Percentiles rank a stretch among this genome's conserved stretches.
Conservation (phyloP, 2,888 invertebrate species). For the Apantesis nais region DNA sequence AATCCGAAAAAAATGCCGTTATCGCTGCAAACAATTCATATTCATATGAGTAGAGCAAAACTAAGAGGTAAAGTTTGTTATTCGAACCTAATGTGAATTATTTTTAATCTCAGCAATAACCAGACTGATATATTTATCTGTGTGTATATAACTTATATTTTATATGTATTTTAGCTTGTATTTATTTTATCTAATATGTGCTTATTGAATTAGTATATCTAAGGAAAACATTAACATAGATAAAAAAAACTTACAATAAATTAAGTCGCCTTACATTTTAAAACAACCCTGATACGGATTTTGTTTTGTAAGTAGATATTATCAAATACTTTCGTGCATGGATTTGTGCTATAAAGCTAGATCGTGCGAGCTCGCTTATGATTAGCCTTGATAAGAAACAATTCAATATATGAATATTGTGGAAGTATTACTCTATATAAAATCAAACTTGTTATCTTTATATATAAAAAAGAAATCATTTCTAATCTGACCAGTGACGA, state of each 20-base stretch:
- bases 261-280: too few species aligned
- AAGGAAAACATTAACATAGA: not conserved
- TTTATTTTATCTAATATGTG: not conserved
- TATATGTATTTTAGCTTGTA: not conserved
- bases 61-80: not conserved
- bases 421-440: too few species aligned
- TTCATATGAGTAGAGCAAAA: not conserved
- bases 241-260: too few species aligned
- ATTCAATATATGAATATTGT: too few species aligned
- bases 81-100: not conserved
- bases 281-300: too few species aligned
- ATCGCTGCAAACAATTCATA: slow-evolving; percentile 87
- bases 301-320: not conserved
- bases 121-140: too few species aligned
- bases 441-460: too few species aligned
- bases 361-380: not conserved
- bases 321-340: not conserved
- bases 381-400: too few species aligned
- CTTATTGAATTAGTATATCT: too few species aligned
- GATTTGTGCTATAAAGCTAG: not conserved
- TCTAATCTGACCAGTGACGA: too few species aligned
- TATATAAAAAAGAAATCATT: too few species aligned
- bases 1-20: slow-evolving; percentile 87
- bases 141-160: not conserved
- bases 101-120: not conserved